Evolutionary conservation across 2,888 invertebrate species (phyloP), one percentile per base, ranked within the genome.

Genomic region (Gerosis bhagava): DNA sequence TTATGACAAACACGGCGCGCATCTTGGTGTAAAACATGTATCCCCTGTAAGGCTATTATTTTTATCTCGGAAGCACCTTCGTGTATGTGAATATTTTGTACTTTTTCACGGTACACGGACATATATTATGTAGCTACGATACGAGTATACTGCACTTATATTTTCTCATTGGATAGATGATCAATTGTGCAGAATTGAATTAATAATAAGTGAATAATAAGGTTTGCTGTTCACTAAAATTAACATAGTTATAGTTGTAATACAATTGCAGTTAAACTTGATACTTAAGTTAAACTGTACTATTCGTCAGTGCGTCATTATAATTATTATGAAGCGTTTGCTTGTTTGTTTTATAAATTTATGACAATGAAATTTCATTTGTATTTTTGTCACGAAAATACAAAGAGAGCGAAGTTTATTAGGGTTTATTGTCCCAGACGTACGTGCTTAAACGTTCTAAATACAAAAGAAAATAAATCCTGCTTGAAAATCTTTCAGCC

Each of bases 391-490:
- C 19, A 21, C 26, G 28, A 47, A 47, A 47, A 28, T 40, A 47
- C 21, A 22, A 40, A 21, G 26, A 17, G 25, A 21, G 13, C 34
- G 13, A 40, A 34, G 32, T 47, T 34, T 34, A 34, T 40, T 47
- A 40, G 37, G 40, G 40, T 40, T 47, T 47, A 40, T 34, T 47
- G 21, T 34, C 28, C 16, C 16, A 47, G 31, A 11, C 34, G 40
- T 28, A 47, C 40, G 46, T 40, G 40, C 40, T 47, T 40, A 34
- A 47, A 47, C 34, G 40, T 28, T 47, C 34, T 47, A 40, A 40
- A 28, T 34, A 47, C 22, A 47, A 40, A 34, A 34, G 34, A 40
- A 46, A 47, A 12, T 39, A 34, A 47, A 47, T 19, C 15, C 32
- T 21, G 13, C 15, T 12, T 21, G 34, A 21, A 34, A 47, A 47